Conservation (phyloP, 2,797 vertebrate species). For the Babyrousa celebensis region DNA sequence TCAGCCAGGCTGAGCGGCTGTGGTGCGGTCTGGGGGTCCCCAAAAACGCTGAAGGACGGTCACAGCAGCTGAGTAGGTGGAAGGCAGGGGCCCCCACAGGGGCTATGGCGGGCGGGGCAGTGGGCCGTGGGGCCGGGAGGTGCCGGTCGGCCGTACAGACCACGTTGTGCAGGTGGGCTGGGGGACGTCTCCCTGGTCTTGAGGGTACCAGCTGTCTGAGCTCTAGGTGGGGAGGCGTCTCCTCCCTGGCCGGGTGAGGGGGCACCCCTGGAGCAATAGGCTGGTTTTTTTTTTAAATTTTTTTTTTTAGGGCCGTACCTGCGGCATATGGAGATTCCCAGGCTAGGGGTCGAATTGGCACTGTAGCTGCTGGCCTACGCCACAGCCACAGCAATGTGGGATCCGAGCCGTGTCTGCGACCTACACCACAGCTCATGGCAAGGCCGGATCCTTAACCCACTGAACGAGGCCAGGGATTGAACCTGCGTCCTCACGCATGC, state of each 20-base stretch:
- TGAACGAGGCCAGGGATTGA: too few relatives aligned
- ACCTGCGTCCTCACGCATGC: too few relatives aligned
- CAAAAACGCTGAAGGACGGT: background rate
- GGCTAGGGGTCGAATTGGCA: too few relatives aligned
- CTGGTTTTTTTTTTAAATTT: too few relatives aligned
- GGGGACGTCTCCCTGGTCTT: rapidly evolving
- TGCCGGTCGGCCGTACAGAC: background rate
- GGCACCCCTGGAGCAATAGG: too few relatives aligned
- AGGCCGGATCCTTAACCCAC: too few relatives aligned
- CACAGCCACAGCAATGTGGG: too few relatives aligned
- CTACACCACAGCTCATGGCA: too few relatives aligned
- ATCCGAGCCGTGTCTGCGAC: too few relatives aligned
- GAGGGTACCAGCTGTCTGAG: background rate
- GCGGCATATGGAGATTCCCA: too few relatives aligned
- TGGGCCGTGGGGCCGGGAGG: background rate
- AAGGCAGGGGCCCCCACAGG: rapidly evolving
- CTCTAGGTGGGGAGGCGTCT: background rate
- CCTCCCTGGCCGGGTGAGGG: background rate
- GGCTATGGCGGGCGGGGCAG: background rate
- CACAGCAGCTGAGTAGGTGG: rapidly evolving
- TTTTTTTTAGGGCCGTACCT: background rate
- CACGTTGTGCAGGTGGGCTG: background rate
- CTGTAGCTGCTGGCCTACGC: too few relatives aligned
- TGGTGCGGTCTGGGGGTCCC: background rate
- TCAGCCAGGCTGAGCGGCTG: rapidly evolving